These are phyloP conservation scores for Minunthozetes semirufus DNA, from an alignment of 2,888 invertebrate genomes.

Conservation along the genomic window DNA sequence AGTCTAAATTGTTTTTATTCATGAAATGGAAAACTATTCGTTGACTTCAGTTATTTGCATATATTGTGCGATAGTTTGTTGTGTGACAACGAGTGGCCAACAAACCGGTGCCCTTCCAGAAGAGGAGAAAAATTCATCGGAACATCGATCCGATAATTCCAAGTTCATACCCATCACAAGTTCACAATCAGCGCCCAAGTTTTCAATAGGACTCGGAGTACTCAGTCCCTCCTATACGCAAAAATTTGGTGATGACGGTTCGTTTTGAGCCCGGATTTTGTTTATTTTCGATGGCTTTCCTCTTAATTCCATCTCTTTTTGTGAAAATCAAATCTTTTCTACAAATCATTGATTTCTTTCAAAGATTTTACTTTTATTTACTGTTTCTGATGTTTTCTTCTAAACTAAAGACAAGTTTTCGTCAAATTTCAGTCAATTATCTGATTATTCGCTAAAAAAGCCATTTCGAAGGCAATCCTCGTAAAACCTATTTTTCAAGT, in stretches of 20 bases:
- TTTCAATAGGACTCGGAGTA: constrained; percentile 41
- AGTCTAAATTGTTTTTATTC: not conserved
- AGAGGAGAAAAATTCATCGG: not conserved
- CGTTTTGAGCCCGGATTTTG: not conserved
- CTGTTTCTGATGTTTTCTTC: too few species aligned
- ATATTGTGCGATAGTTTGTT: not conserved
- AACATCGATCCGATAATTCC: not conserved
- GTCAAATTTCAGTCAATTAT: too few species aligned
- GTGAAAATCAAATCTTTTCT: too few species aligned
- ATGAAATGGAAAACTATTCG: not conserved
- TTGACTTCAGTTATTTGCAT: not conserved
- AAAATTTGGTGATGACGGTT: constrained; percentile 39
- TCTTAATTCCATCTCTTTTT: too few species aligned
- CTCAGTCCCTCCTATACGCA: constrained; percentile 41
- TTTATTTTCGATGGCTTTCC: not conserved
- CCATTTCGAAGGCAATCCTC: too few species aligned
- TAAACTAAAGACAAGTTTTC: too few species aligned
- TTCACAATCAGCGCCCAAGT: constrained; percentile 13
- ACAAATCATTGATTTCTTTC: too few species aligned
- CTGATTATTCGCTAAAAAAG: too few species aligned
- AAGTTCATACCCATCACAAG: not conserved
- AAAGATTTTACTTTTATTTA: too few species aligned
- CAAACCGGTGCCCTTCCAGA: not conserved
- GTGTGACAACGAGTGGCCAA: constrained; percentile 19
- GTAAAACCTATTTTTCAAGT: too few species aligned